Conservation (phyloP, 2,888 invertebrate genomes). For the Allacma fusca region DNA sequence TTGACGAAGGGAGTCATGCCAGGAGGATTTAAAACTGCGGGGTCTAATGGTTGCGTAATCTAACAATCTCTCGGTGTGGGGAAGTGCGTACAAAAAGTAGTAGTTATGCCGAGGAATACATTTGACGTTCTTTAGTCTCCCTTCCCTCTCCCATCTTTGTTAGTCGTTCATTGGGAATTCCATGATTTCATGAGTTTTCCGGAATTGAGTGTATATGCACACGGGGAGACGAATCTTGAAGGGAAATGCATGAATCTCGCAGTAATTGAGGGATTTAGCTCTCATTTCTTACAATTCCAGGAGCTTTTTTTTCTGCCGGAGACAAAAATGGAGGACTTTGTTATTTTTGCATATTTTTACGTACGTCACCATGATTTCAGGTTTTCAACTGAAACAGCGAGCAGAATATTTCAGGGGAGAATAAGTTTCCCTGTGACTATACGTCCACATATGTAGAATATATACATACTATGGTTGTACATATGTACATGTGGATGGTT, state of each 20-base stretch:
- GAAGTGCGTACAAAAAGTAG: background rate
- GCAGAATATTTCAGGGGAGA: too few species aligned
- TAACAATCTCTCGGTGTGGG: background rate
- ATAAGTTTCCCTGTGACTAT: too few species aligned
- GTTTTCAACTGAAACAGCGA: too few species aligned
- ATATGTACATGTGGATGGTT: too few species aligned
- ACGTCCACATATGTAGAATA: too few species aligned
- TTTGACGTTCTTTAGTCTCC: background rate
- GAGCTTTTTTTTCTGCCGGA: background rate
- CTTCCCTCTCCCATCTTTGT: background rate
- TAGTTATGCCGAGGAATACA: background rate
- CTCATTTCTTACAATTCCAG: conserved; percentile 1
- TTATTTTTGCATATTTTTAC: background rate
- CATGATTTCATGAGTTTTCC: background rate
- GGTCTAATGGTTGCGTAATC: conserved; percentile 8
- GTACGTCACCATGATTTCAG: too few species aligned
- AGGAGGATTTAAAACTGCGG: background rate
- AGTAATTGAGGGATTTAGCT: conserved; percentile 39
- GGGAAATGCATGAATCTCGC: conserved; percentile 27
- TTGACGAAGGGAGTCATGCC: background rate
- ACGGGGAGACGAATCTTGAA: background rate
- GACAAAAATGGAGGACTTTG: background rate
- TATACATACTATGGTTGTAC: too few species aligned
- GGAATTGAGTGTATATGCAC: background rate
- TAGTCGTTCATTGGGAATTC: conserved; percentile 1